Evolutionary conservation across 2,888 invertebrate species (phyloP).

Genomic region (Pristionchus fissidentatus): DNA sequence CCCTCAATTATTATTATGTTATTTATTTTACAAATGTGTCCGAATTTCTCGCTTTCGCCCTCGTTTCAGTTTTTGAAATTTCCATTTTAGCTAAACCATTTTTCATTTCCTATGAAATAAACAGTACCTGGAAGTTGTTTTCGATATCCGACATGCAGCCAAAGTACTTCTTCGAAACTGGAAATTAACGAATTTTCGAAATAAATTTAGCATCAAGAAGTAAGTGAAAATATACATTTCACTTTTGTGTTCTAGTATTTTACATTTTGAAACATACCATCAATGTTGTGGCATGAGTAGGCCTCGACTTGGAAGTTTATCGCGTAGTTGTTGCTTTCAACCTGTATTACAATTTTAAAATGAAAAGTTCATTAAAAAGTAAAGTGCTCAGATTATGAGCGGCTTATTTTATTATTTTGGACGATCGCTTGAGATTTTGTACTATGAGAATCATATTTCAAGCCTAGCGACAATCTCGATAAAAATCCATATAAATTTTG

Average conservation of each 20-base stretch:
- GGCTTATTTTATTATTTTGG: too few species aligned
- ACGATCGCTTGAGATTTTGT: too few species aligned
- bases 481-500: too few species aligned
- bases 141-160: constrained; percentile 6
- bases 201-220: background rate
- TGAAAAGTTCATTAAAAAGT: background rate
- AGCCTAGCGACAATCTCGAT: too few species aligned
- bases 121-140: constrained; percentile 17
- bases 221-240: background rate
- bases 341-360: too few species aligned
- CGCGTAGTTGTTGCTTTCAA: background rate
- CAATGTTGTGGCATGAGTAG: background rate
- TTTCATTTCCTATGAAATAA: too few species aligned
- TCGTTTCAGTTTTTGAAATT: background rate
- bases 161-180: background rate
- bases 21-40: too few species aligned
- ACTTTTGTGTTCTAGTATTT: background rate
- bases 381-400: too few species aligned
- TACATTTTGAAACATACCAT: background rate
- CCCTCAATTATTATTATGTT: background rate
- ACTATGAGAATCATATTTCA: background rate
- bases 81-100: background rate
- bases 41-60: too few species aligned
- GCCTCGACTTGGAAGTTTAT: background rate
- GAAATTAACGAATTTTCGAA: too few species aligned